Base-by-base conservation (phyloP, 2,888 invertebrate species). In the Eupeodes latifasciatus region DNA sequence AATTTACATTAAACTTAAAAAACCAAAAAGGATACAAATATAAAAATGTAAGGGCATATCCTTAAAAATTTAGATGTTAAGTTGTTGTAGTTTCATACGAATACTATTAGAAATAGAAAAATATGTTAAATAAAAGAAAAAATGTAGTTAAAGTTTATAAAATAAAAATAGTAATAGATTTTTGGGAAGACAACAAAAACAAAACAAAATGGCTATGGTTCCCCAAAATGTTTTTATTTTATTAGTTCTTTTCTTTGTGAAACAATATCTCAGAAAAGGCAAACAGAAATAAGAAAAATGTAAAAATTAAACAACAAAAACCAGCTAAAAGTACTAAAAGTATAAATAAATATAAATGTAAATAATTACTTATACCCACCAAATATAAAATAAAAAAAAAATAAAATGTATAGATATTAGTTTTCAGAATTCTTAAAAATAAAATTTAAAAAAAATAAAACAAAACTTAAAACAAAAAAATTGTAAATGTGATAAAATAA, bases 81-180 rank as follows among this genome's bases (percentile, higher is more conserved):
- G 76, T 77, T 85, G 85, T 89, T 89, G 77, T 85, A 85, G 78
- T 78, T 80, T 82, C 85, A 55, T 80, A 85, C 72, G 61, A 77
- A 51, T 80, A 80, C 76, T 74, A 74, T 69, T 77, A 82, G 76
- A 75, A 59, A 66, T 85, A 74, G 69, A 49, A 19, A 66, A 85
- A 61, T 78, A 76, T 85, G 75, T 85, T 85, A 72, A 79, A 64
- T 64, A 79, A 72, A 51, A 72, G 47, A 78, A 36, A 55, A 9
- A 64, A 14, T 11, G 10, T 34, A 71, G 47, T 40, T 55, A 55
- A 71, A 71, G 40, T 44, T 71, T 55, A 55, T 55, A 75, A 34
- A 34, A 75, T 9, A 16, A 79, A 11, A 67, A 47, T 59, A 67
- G 40, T 1, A 3, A 61, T 61, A 67, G 36, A 5, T 12, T 19